Evolutionary conservation across 2,113 vertebrate genomes (phyloP).

Genomic region (Terrapene triunguis): DNA sequence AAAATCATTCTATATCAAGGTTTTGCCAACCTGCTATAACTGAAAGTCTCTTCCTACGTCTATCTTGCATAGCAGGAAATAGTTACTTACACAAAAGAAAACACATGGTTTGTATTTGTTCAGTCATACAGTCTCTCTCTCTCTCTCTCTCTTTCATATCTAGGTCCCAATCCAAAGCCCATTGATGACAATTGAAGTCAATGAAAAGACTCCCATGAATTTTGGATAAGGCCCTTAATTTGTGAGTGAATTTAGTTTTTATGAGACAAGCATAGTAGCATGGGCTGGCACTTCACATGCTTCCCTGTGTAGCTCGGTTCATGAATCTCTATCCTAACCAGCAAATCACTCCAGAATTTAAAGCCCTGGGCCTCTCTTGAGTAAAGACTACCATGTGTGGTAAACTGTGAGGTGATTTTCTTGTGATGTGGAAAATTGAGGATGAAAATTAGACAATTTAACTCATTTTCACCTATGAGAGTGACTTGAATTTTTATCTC

Average conservation of each 20-base stretch:
- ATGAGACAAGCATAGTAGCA: neutral
- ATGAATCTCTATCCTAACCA: constrained; percentile 1
- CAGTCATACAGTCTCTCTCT: neutral
- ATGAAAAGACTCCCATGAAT: neutral
- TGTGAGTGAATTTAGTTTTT: neutral
- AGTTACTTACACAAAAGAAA: neutral
- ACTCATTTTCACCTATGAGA: neutral
- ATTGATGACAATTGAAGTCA: neutral
- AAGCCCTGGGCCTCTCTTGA: neutral
- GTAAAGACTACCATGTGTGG: neutral
- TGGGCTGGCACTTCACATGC: neutral
- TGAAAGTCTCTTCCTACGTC: accelerated
- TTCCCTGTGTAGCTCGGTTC: neutral
- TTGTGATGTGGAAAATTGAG: neutral
- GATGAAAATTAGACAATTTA: neutral
- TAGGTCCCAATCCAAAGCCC: neutral
- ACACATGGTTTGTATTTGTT: neutral
- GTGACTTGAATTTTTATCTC: constrained; percentile 12
- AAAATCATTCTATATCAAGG: neutral
- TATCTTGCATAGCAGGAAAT: neutral
- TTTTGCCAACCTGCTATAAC: neutral
- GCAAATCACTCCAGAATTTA: neutral
- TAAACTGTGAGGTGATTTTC: constrained; percentile 30
- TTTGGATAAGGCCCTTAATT: neutral
- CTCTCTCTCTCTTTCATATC: neutral